Evolutionary conservation across 2,888 invertebrate genomes (phyloP).

Genomic region (Congeria kusceri): DNA sequence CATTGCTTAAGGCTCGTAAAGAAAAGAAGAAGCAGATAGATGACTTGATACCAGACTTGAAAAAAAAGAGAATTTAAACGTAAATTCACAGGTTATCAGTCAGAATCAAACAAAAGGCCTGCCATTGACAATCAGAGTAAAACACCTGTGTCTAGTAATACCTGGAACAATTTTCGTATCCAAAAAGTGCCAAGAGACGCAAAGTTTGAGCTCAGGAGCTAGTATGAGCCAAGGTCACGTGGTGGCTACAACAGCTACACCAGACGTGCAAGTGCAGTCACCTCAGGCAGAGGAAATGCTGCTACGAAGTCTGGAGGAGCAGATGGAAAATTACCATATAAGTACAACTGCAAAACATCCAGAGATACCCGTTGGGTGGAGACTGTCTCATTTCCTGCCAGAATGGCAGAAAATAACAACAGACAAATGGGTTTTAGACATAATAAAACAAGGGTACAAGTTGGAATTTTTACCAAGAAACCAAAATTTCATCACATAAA

Average conservation of each 20-base stretch:
- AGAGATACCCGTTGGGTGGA: conserved; percentile 41
- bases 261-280: not conserved
- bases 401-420: conserved; percentile 18
- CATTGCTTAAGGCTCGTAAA: conserved; percentile 1
- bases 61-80: not conserved
- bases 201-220: not conserved
- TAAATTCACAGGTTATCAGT: not conserved
- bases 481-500: no score
- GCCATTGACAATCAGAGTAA: not conserved
- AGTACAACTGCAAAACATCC: conserved; percentile 17
- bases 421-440: no score
- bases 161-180: conserved; percentile 22
- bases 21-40: conserved; percentile 24
- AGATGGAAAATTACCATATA: conserved; percentile 37
- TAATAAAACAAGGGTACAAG: no score
- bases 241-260: not conserved
- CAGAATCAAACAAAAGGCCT: not conserved
- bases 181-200: not conserved
- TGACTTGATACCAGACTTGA: conserved; percentile 18
- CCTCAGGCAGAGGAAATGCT: not conserved
- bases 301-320: not conserved
- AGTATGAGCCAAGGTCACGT: not conserved
- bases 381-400: conserved; percentile 16
- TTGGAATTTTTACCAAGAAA: no score
- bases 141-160: not conserved